Percentiles rank a stretch among this genome's conserved stretches.
These are phyloP conservation scores for Temnothorax longispinosus DNA, from an alignment of 1,140 invertebrate species.

Conservation along the genomic window DNA sequence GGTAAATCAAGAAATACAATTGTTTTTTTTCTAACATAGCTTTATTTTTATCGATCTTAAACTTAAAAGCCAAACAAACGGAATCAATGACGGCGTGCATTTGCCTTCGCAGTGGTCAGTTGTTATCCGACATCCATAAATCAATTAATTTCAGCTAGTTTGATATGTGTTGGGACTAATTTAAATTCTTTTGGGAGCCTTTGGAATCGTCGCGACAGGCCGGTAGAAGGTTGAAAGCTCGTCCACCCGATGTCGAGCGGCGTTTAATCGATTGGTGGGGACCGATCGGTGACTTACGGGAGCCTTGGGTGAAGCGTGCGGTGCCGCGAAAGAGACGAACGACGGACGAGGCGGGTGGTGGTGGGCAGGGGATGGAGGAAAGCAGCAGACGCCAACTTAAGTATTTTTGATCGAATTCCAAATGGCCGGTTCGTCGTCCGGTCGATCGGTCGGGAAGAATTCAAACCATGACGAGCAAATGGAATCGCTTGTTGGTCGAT, in stretches of 20 bases:
- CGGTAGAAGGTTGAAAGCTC: constrained; percentile 52
- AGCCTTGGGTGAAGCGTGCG: constrained; percentile 53
- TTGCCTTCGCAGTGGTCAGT: background rate
- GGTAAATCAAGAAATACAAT: background rate
- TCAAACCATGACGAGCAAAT: constrained; percentile 78
- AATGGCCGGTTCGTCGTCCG: constrained; percentile 78
- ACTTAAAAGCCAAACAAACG: background rate
- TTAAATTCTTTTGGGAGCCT: constrained; percentile 84
- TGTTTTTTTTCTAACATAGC: background rate
- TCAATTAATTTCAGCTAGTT: constrained; percentile 85
- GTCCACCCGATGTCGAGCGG: constrained; percentile 55
- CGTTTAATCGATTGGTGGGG: constrained; percentile 40
- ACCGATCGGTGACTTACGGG: constrained; percentile 70
- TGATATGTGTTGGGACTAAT: constrained; percentile 81
- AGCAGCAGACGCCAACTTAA: constrained; percentile 82
- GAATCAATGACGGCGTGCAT: background rate
- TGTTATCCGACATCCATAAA: constrained; percentile 75
- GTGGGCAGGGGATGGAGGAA: constrained; percentile 51
- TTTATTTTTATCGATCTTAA: background rate
- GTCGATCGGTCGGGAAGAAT: constrained; percentile 79
- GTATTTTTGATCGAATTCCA: constrained; percentile 85
- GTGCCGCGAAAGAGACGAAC: constrained; percentile 39
- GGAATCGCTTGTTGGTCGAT: constrained; percentile 58
- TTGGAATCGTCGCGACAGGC: constrained; percentile 73
- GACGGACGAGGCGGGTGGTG: constrained; percentile 43